Base-by-base conservation (phyloP, 53 echinoderm and acorn worm genomes). In the Pentamera pediparva region DNA sequence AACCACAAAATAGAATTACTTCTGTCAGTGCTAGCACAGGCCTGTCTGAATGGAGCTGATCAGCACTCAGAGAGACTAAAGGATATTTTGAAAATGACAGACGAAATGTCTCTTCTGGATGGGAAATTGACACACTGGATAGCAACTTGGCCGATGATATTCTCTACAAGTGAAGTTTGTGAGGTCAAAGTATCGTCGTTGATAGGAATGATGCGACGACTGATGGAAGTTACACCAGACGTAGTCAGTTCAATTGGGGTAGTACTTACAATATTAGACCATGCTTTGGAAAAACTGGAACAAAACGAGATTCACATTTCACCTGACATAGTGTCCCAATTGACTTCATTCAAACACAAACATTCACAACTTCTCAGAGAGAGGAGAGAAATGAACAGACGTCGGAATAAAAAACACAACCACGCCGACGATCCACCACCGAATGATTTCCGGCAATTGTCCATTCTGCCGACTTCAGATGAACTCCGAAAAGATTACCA, bases 361-460 rank as follows among this genome's bases (percentile, higher is more conserved):
- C 67, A 67, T 67, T 20, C 39, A 31, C n/a, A n/a, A n/a, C n/a
- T n/a, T n/a, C n/a, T n/a, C n/a, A n/a, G n/a, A n/a, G n/a, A n/a
- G n/a, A n/a, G n/a, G n/a, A n/a, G n/a, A n/a, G n/a, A n/a, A n/a
- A n/a, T n/a, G n/a, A n/a, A n/a, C n/a, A n/a, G n/a, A n/a, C n/a
- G n/a, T n/a, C n/a, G n/a, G n/a, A n/a, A n/a, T n/a, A n/a, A n/a
- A n/a, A 3, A 12, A 4, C 27, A 24, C 18, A 15, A 9, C 27
- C 12, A 26, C 1, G 39, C 50, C 5, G 9, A 32, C 3, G 53
- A 77, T 34, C 65, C 77, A 72, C 78, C 92, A 28, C 92, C 92
- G 21, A 64, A 92, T 47, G 70, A 92, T 53, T 92, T 89, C 47
- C 70, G 92, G 35, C 32, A 73, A 15, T 58, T 89, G 20, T 33